These are phyloP conservation scores for Eolophus roseicapilla DNA, from an alignment of 2,113 vertebrate genomes.

Conservation along the genomic window DNA sequence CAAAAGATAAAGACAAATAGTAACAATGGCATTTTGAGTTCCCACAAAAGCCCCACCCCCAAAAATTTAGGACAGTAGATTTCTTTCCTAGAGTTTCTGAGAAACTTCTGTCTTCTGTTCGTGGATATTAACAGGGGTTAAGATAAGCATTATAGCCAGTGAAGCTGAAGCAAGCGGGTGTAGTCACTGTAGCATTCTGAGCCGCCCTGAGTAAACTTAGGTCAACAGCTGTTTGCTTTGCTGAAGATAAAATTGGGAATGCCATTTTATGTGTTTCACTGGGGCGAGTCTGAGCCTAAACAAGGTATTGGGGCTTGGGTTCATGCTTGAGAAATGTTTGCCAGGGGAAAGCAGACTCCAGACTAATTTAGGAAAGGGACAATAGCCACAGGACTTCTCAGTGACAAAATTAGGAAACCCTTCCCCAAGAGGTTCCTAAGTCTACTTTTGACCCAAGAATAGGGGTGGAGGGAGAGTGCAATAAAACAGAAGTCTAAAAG, in stretches of 20 bases:
- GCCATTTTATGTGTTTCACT: background rate
- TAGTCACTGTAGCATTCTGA: background rate
- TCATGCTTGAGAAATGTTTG: background rate
- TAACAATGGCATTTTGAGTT: background rate
- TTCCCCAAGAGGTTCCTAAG: background rate
- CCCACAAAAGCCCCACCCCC: rapidly evolving
- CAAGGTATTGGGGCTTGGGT: background rate
- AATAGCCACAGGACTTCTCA: background rate
- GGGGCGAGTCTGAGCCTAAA: background rate
- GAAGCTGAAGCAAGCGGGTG: background rate
- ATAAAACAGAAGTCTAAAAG: background rate
- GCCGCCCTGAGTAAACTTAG: background rate
- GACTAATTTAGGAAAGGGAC: background rate
- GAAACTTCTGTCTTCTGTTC: background rate
- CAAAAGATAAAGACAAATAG: background rate
- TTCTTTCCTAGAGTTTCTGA: background rate
- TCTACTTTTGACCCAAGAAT: background rate
- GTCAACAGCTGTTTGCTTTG: background rate
- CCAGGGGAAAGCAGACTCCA: background rate
- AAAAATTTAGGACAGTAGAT: background rate
- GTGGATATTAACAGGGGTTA: background rate
- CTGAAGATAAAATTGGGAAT: background rate
- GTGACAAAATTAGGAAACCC: background rate
- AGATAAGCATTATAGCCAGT: background rate
- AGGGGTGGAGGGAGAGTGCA: background rate